A percentile compares a stretch with the other conserved stretches of the same genome.
These are phyloP conservation scores for Prunella himalayana DNA, from an alignment of 2,113 vertebrate species.

Conservation along the genomic window DNA sequence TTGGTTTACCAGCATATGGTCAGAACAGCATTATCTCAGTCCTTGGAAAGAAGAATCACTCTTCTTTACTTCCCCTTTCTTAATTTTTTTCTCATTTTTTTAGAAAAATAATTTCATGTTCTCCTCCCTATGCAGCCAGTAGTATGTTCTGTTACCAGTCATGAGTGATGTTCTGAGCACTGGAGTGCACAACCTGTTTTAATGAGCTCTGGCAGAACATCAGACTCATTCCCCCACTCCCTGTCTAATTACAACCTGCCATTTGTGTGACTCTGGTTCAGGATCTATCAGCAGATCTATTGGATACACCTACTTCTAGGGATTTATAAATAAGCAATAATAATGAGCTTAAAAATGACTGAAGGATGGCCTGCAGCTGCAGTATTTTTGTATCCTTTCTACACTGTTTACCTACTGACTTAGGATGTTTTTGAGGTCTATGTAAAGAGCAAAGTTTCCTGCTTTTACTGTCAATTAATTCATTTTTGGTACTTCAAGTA, in stretches of 20 bases:
- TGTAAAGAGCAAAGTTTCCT: not conserved
- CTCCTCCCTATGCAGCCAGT: not conserved
- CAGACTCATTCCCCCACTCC: not conserved
- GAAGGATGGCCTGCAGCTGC: not conserved
- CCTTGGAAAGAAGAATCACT: not conserved
- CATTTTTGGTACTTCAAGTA: not conserved
- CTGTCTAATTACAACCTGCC: not conserved
- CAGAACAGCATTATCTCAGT: not conserved
- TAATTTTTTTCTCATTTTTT: not conserved
- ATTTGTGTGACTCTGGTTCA: conserved; percentile 20
- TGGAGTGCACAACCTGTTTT: conserved; percentile 21
- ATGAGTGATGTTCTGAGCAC: not conserved
- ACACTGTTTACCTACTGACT: not conserved
- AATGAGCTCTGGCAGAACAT: conserved; percentile 50
- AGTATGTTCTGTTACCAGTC: not conserved
- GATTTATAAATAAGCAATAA: conserved; percentile 22
- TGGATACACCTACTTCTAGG: not conserved
- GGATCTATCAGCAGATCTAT: conserved; percentile 24
- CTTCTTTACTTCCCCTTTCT: not conserved
- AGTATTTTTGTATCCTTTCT: not conserved
- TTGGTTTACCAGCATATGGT: not conserved
- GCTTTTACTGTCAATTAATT: conserved; percentile 34
- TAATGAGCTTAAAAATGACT: not conserved
- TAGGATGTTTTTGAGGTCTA: not conserved
- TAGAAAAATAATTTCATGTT: not conserved